Conservation (phyloP, 2,797 vertebrate genomes). For the Delichon dasypus region DNA sequence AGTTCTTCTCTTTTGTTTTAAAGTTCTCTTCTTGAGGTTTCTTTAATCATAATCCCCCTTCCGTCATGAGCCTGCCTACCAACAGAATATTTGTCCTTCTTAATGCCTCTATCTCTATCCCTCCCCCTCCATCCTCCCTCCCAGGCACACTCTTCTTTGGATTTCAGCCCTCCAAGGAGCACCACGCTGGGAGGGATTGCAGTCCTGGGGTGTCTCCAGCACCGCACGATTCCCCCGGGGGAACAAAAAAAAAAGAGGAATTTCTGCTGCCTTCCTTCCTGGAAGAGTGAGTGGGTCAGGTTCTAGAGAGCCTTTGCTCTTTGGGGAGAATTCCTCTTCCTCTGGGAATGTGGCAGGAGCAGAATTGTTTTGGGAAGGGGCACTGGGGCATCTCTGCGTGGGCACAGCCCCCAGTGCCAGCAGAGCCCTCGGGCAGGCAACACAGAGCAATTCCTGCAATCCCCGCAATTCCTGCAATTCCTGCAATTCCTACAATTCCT, state of each 20-base stretch:
- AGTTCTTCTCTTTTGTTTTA: neutral
- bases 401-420: neutral
- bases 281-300: neutral
- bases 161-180: neutral
- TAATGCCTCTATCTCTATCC: neutral
- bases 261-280: neutral
- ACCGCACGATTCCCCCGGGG: neutral
- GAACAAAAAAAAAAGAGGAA: neutral
- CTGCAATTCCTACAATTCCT: no score
- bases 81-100: neutral
- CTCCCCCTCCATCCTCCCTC: neutral
- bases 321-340: neutral
- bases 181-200: neutral
- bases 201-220: neutral
- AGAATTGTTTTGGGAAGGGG: neutral
- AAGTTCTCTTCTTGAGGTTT: neutral
- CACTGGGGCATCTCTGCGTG: fast-evolving
- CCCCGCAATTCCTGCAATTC: no score
- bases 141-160: neutral
- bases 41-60: constrained; percentile 7
- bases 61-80: neutral
- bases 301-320: neutral
- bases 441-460: neutral
- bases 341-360: fast-evolving
- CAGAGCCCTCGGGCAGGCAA: neutral